Evolutionary conservation across 2,113 vertebrate species (phyloP).

Genomic region (Chaetorhynchus papuensis): DNA sequence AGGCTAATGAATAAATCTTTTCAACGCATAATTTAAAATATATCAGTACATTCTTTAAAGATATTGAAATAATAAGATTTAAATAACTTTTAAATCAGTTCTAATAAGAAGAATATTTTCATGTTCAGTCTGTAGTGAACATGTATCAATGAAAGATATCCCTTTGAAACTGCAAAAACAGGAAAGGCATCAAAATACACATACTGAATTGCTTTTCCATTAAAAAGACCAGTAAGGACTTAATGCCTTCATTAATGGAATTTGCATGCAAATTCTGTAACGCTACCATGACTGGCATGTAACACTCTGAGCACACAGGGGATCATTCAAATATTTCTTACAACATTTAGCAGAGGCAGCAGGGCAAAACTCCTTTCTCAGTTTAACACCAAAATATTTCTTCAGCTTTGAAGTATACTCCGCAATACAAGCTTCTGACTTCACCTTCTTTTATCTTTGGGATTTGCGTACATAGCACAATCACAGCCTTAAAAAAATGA

Average conservation of each 20-base stretch:
- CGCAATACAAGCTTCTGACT: neutral
- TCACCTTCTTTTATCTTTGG: neutral
- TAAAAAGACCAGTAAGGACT: neutral
- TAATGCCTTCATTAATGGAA: neutral
- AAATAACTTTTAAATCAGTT: neutral
- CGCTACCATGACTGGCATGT: neutral
- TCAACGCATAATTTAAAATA: neutral
- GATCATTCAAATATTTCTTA: neutral
- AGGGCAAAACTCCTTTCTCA: neutral
- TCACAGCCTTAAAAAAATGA: neutral
- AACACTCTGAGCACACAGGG: neutral
- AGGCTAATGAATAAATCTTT: neutral
- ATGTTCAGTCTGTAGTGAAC: neutral
- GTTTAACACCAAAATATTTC: neutral
- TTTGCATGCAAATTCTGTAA: neutral
- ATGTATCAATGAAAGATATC: neutral
- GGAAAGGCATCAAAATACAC: neutral
- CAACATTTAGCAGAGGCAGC: neutral
- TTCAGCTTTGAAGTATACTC: neutral
- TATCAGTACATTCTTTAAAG: neutral
- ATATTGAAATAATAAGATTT: neutral
- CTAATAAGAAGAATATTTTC: neutral
- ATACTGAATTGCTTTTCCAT: neutral
- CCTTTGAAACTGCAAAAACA: neutral
- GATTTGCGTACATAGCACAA: neutral